Percentiles rank a stretch among this genome's conserved stretches.
These are phyloP conservation scores for Tokudaia muenninki DNA, from an alignment of 2,797 vertebrate genomes.

Conservation along the genomic window DNA sequence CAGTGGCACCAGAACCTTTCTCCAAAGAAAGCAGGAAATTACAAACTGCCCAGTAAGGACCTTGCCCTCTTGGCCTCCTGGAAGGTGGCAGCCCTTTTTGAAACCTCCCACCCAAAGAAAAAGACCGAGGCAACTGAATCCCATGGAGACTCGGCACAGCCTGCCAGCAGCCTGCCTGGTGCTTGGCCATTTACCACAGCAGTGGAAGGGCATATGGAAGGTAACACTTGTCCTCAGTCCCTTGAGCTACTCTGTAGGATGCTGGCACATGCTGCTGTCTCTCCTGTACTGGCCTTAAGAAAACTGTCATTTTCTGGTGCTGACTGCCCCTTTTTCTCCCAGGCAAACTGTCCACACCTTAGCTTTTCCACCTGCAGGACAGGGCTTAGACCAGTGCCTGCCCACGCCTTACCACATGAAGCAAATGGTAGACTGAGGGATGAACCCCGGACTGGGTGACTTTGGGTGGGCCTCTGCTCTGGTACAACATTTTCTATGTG, in stretches of 20 bases:
- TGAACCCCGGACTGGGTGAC: not conserved
- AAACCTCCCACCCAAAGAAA: not conserved
- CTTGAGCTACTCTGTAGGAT: not conserved
- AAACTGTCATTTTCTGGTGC: not conserved
- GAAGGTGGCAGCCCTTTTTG: slow-evolving; percentile 7
- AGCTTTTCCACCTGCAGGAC: not conserved
- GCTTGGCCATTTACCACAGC: not conserved
- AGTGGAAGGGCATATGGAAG: not conserved
- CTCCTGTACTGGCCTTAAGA: not conserved
- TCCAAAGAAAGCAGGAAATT: slow-evolving; percentile 78
- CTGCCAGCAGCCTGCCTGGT: not conserved
- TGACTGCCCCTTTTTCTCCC: not conserved
- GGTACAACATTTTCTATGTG: slow-evolving; percentile 55
- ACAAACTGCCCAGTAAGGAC: slow-evolving; percentile 47
- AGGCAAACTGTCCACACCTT: not conserved
- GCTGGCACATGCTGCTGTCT: not conserved
- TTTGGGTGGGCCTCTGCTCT: slow-evolving; percentile 43
- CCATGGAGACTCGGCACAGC: not conserved
- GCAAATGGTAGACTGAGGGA: not conserved
- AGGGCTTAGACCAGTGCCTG: not conserved
- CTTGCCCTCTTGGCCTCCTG: slow-evolving; percentile 38
- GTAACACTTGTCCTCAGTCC: not conserved
- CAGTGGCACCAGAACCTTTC: slow-evolving; percentile 51
- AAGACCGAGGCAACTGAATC: not conserved
- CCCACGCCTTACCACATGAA: not conserved